Evolutionary conservation across 2,113 vertebrate species (phyloP).

Genomic region (Ammospiza caudacuta): DNA sequence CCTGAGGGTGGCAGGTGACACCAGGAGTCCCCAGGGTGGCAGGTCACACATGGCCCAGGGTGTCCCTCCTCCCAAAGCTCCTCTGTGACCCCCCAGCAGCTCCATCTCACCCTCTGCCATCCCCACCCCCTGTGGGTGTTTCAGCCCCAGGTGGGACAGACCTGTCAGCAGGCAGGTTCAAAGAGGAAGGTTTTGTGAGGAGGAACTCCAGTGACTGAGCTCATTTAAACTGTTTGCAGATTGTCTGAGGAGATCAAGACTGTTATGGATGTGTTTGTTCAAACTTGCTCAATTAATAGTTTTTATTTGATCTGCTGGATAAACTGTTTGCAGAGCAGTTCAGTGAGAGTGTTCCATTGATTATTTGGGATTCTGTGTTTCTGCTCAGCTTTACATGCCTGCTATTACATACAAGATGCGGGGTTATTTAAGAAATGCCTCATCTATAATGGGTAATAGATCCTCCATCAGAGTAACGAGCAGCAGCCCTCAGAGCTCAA

Average conservation of each 20-base stretch:
- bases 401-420: neutral
- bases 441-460: constrained; percentile 1
- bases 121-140: neutral
- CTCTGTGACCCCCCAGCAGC: neutral
- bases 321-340: constrained; percentile 64
- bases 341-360: constrained; percentile 37
- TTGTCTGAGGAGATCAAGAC: constrained; percentile 56
- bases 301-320: constrained; percentile 64
- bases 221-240: constrained; percentile 60
- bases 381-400: constrained; percentile 14
- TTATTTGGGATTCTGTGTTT: constrained; percentile 56
- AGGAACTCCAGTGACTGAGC: constrained; percentile 4
- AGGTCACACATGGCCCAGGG: neutral
- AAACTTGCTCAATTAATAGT: constrained; percentile 66
- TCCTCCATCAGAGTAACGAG: constrained; percentile 23
- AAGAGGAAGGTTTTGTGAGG: constrained; percentile 1
- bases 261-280: constrained; percentile 65
- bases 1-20: neutral
- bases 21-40: neutral
- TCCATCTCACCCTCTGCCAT: neutral
- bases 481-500: neutral
- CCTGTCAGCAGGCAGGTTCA: constrained; percentile 18
- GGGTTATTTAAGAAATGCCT: constrained; percentile 46
- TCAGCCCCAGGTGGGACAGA: neutral
- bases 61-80: rapidly evolving